Conservation (phyloP, 2,888 invertebrate genomes). For the Hypercompe scribonia region DNA sequence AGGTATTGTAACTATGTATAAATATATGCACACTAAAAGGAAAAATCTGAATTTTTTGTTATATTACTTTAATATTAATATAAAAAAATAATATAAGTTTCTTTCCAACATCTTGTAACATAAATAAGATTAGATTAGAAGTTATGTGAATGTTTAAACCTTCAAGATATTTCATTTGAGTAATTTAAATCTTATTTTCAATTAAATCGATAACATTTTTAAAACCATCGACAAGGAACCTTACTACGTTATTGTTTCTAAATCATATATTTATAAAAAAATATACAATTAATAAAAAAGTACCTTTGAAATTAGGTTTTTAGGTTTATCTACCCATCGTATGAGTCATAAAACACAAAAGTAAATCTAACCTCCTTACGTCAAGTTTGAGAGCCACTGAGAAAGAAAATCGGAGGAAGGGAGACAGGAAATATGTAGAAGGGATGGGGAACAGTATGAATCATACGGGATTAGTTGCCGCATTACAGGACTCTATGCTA, state of each 20-base stretch:
- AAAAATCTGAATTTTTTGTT: too few species aligned
- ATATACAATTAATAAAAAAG: not conserved
- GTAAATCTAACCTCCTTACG: not conserved
- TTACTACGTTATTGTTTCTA: not conserved
- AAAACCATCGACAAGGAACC: not conserved
- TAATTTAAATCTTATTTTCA: too few species aligned
- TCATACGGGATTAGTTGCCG: conserved; percentile 36
- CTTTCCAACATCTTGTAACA: too few species aligned
- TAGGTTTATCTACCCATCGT: not conserved
- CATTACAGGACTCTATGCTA: conserved; percentile 10
- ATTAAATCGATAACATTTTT: too few species aligned
- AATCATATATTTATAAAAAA: not conserved
- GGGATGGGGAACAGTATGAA: conserved; percentile 22
- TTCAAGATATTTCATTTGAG: too few species aligned
- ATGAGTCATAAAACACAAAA: not conserved
- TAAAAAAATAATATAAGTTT: too few species aligned
- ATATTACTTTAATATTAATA: too few species aligned
- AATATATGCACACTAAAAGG: too few species aligned
- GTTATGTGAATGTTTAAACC: too few species aligned
- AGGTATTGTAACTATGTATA: too few species aligned
- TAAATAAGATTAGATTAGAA: too few species aligned
- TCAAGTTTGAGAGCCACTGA: not conserved
- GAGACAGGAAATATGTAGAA: not conserved
- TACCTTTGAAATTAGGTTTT: not conserved
- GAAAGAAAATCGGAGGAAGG: too few species aligned